These are phyloP conservation scores for Sinotaia quadrata DNA, from an alignment of 2,888 invertebrate genomes.

Conservation along the genomic window DNA sequence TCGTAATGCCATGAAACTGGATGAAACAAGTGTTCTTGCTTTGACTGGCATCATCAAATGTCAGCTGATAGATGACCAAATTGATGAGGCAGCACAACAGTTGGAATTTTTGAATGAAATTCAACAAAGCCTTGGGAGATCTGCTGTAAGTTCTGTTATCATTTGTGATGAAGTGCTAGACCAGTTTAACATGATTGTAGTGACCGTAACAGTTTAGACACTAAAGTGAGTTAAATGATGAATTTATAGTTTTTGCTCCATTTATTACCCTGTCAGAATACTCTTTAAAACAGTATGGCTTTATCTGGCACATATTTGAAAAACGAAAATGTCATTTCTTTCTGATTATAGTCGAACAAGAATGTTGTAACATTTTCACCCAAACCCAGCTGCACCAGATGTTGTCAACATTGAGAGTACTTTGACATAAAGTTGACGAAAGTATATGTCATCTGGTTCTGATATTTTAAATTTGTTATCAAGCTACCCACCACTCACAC, in stretches of 20 bases:
- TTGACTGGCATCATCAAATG: slow-evolving; percentile 84
- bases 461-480: too few species aligned
- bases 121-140: slow-evolving; percentile 79
- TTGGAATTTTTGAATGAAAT: slow-evolving; percentile 88
- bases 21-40: slow-evolving; percentile 86
- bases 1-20: slow-evolving; percentile 85
- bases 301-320: too few species aligned
- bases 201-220: background rate
- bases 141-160: slow-evolving; percentile 76
- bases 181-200: too few species aligned
- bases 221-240: background rate
- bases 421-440: too few species aligned
- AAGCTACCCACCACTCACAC: too few species aligned
- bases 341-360: too few species aligned
- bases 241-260: background rate
- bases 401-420: too few species aligned
- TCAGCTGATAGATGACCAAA: slow-evolving; percentile 82
- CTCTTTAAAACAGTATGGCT: too few species aligned
- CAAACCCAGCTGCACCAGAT: too few species aligned
- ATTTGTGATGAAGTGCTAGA: background rate
- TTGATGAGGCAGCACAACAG: slow-evolving; percentile 82
- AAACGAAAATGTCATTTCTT: too few species aligned
- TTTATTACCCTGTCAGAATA: background rate
- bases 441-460: too few species aligned
- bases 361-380: too few species aligned